These are phyloP conservation scores for Hemicentrotus pulcherrimus DNA, from an alignment of 35 echinoderm and acorn worm genomes.

Conservation along the genomic window DNA sequence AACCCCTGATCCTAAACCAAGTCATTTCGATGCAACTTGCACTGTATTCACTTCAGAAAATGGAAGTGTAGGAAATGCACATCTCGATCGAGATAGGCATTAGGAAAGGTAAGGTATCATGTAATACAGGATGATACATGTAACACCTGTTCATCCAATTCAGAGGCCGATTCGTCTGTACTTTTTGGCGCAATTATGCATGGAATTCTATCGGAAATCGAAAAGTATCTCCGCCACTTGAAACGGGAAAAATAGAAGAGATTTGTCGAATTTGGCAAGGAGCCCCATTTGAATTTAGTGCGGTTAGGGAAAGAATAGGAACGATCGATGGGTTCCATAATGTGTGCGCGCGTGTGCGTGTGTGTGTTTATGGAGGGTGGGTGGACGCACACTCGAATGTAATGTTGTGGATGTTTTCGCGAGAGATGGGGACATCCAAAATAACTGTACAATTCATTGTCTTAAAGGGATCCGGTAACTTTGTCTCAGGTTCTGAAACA, in stretches of 20 bases:
- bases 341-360: not conserved
- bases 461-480: too few relatives aligned
- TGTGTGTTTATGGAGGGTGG: not conserved
- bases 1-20: too few relatives aligned
- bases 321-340: not conserved
- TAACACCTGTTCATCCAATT: not conserved
- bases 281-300: not conserved
- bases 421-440: too few relatives aligned
- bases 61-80: not conserved
- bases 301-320: not conserved
- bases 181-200: conserved; percentile 4
- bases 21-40: too few relatives aligned
- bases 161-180: not conserved
- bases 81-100: not conserved
- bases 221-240: not conserved
- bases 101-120: not conserved
- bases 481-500: too few relatives aligned
- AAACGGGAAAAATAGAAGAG: not conserved
- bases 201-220: conserved; percentile 2
- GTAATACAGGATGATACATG: not conserved
- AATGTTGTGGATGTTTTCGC: too few relatives aligned
- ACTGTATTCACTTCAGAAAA: not conserved
- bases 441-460: too few relatives aligned
- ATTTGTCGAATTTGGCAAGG: not conserved
- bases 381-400: too few relatives aligned